Evolutionary conservation across 2,797 vertebrate genomes (phyloP).

Genomic region (Chromobotia macracanthus): DNA sequence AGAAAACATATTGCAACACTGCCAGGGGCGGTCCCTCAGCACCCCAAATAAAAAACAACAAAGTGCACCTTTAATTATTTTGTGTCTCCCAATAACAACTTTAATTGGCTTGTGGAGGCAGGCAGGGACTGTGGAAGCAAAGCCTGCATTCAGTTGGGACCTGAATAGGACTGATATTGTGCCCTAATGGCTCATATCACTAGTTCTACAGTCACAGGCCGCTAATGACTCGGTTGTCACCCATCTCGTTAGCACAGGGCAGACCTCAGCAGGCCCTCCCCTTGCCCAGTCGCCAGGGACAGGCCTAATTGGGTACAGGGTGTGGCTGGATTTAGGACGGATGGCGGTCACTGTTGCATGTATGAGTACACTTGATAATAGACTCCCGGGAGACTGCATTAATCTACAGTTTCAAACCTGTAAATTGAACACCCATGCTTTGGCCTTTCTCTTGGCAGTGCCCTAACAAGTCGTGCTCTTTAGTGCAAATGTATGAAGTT

Average conservation of each 20-base stretch:
- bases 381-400: constrained; percentile 76
- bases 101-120: constrained; percentile 77
- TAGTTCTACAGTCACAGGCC: constrained; percentile 62
- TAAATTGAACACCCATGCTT: constrained; percentile 72
- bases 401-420: constrained; percentile 79
- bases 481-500: constrained; percentile 33
- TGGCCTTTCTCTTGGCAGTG: constrained; percentile 36
- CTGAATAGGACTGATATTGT: constrained; percentile 72
- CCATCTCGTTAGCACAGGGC: constrained; percentile 60
- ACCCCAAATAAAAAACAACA: constrained; percentile 74
- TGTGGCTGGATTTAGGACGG: constrained; percentile 78
- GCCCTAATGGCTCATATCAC: constrained; percentile 65
- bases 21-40: constrained; percentile 58
- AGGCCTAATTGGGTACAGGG: constrained; percentile 82
- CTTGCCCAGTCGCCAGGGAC: constrained; percentile 81
- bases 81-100: constrained; percentile 76
- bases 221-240: constrained; percentile 73
- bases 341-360: constrained; percentile 78
- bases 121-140: constrained; percentile 67
- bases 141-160: constrained; percentile 71
- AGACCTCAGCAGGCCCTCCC: constrained; percentile 53
- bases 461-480: constrained; percentile 26
- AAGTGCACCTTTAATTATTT: constrained; percentile 76
- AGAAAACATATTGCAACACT: constrained; percentile 71
- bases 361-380: constrained; percentile 79